Evolutionary conservation across 2,113 vertebrate species (phyloP).

Genomic region (Struthio camelus): DNA sequence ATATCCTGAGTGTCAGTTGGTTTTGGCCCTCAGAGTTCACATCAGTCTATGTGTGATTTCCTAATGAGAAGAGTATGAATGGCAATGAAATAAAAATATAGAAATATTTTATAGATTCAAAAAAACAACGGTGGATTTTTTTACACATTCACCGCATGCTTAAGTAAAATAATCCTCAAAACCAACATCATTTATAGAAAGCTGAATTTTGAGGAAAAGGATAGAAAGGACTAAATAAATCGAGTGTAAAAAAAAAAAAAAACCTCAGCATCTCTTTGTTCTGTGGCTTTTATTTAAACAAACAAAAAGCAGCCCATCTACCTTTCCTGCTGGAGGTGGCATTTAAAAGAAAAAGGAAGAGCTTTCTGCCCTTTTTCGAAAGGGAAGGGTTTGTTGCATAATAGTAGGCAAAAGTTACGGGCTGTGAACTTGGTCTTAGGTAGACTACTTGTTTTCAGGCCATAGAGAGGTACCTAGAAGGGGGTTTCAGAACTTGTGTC

Average conservation of each 20-base stretch:
- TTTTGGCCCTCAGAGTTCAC: background rate
- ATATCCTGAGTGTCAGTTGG: background rate
- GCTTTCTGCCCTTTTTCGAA: too few relatives aligned
- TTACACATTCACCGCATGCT: background rate
- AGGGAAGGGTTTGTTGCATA: too few relatives aligned
- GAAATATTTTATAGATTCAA: background rate
- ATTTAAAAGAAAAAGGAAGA: too few relatives aligned
- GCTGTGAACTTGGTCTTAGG: background rate
- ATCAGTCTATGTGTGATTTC: background rate
- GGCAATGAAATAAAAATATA: background rate
- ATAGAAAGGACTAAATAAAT: background rate
- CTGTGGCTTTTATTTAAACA: too few relatives aligned
- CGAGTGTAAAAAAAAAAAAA: background rate
- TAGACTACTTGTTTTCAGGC: background rate
- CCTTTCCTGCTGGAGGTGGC: too few relatives aligned
- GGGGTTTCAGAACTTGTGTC: background rate
- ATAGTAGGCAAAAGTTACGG: too few relatives aligned
- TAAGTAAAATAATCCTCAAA: background rate
- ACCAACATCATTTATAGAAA: background rate
- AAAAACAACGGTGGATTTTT: background rate
- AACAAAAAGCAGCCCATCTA: too few relatives aligned
- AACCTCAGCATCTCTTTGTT: too few relatives aligned
- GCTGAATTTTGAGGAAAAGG: background rate
- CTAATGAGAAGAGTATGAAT: background rate
- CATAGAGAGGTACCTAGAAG: background rate